These are phyloP conservation scores for Trissonchulus sp. DNA, from an alignment of 2,888 invertebrate species.

Conservation along the genomic window DNA sequence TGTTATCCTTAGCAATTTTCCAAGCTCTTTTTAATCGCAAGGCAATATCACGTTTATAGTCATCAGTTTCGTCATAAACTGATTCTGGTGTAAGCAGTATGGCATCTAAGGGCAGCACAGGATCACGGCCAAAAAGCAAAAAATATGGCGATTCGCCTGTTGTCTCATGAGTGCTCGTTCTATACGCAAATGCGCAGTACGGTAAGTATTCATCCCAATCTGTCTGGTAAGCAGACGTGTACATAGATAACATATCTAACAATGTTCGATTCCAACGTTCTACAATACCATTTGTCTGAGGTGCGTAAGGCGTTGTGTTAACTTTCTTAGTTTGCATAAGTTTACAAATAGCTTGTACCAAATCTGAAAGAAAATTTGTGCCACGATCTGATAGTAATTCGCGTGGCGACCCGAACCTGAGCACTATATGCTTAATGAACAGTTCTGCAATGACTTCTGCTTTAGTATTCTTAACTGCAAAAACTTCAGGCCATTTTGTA, in stretches of 20 bases:
- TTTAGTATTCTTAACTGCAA: neutral
- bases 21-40: neutral
- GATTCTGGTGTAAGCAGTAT: neutral
- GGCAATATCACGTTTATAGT: neutral
- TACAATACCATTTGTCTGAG: conserved; percentile 33
- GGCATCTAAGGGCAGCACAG: neutral
- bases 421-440: neutral
- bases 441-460: neutral
- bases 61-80: neutral
- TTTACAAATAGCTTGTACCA: neutral
- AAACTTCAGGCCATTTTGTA: conserved; percentile 5
- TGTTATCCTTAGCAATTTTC: neutral
- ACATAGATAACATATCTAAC: conserved; percentile 29
- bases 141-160: conserved; percentile 30
- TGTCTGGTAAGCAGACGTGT: neutral
- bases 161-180: conserved; percentile 28
- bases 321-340: neutral
- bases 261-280: conserved; percentile 34
- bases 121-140: conserved; percentile 22
- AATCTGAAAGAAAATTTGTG: neutral
- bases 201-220: conserved; percentile 35
- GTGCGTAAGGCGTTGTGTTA: conserved; percentile 31
- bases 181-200: conserved; percentile 30
- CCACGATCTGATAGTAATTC: conserved; percentile 15
- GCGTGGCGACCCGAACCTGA: neutral